Evolutionary conservation across 2,888 invertebrate species (phyloP), one percentile per base, ranked within the genome.

Genomic region (Clanis bilineata): DNA sequence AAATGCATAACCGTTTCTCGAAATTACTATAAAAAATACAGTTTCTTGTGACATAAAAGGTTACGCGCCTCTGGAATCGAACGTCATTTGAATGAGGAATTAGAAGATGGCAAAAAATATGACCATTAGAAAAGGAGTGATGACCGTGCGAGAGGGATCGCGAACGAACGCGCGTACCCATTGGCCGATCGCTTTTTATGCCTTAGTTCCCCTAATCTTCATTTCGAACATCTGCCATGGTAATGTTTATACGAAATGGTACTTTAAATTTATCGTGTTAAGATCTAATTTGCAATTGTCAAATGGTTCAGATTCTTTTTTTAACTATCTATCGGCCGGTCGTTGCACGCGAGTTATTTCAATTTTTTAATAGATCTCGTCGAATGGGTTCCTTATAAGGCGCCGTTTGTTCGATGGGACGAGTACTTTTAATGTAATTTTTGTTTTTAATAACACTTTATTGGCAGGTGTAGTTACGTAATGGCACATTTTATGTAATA

Each of bases 161-260:
- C 68, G 66, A 70, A 82, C 68, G 70, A 75, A 61, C 68, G 70
- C 69, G 76, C 70, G 64, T 70, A 73, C 77, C 79, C 71, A 91
- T 92, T 91, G 91, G 91, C 85, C 88, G 90, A 88, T 88, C 86
- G 82, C 82, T 90, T 92, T 92, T 92, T 91, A 91, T 91, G 86
- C 83, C 73, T 90, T 89, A 90, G 88, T 90, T 91, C 91, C 92
- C 92, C 92, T 91, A 92, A 92, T 91, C 90, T 91, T 89, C 80
- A 83, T 88, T 89, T 88, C 83, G 85, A 86, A 88, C 91, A 91
- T 90, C 90, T 91, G 91, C 89, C 81, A 69, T 80, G 77, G 74
- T 86, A 83, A 88, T 88, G 85, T 86, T 83, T 85, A 86, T 82
- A 80, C 83, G 83, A 88, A 88, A 87, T 82, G 75, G 83, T 81